Base-by-base conservation (phyloP, 2,797 vertebrate genomes). In the Taenioides sp. region DNA sequence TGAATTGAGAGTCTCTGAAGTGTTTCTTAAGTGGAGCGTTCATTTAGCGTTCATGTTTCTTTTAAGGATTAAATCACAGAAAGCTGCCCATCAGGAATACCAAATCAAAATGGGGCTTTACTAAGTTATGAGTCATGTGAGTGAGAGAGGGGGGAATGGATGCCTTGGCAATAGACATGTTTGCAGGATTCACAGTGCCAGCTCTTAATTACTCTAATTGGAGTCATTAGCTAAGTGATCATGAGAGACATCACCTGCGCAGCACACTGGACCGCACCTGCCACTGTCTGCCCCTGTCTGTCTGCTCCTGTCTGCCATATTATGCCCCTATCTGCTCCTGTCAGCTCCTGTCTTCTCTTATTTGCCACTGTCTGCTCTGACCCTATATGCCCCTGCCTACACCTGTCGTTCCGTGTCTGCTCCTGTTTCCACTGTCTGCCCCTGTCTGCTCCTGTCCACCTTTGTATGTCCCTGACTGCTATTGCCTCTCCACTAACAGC, bases 151-250 rank as follows among this genome's bases (percentile, higher is more conserved):
- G 73, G 77, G 43, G 74, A 81, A 78, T 80, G 87, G 84, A 75
- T 52, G 76, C 72, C 55, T 52, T 84, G 84, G 83, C 85, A 81
- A 78, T 57, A 66, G 74, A 72, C 25, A 73, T 71, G 72, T 55
- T 78, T 65, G 59, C 77, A 72, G 77, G 85, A 87, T 86, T 77
- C 82, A 78, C 84, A 67, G 68, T 91, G 93, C 91, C 93, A 93
- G 84, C 87, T 87, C 87, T 94, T 94, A 94, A 94, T 94, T 91
- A 93, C 90, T 90, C 92, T 94, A 93, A 94, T 93, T 92, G 89
- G 86, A 91, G 84, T 87, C 92, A 94, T 94, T 94, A 94, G 85
- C 88, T 87, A 86, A 89, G 88, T 91, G 89, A 91, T 80, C 89
- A 89, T 87, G 84, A 88, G 92, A 91, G 89, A 87, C 88, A 87